These are phyloP conservation scores for Pogoniulus pusillus DNA, from an alignment of 2,797 vertebrate species.

Conservation along the genomic window DNA sequence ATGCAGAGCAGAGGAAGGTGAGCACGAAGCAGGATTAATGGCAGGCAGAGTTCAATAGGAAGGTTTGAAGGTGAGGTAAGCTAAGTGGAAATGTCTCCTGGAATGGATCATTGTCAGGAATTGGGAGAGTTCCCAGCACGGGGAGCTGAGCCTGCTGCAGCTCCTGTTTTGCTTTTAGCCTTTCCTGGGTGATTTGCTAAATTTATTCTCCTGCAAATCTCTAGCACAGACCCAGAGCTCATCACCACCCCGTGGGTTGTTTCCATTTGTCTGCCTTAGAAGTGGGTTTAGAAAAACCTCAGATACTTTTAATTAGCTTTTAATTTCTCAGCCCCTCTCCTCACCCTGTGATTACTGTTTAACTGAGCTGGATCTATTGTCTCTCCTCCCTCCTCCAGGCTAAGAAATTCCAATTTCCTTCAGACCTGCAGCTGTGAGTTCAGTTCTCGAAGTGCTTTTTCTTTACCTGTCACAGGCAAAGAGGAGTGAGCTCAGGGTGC, in stretches of 20 bases:
- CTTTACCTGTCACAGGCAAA: not conserved
- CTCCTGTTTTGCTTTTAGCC: not conserved
- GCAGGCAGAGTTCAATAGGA: slow-evolving; percentile 6
- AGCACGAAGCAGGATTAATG: not conserved
- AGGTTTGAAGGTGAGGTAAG: slow-evolving; percentile 5
- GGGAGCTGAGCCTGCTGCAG: not conserved
- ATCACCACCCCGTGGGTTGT: slow-evolving; percentile 47
- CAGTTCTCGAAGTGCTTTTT: not conserved
- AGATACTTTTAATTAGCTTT: slow-evolving; percentile 63
- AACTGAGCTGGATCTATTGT: not conserved
- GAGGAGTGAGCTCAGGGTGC: accelerated
- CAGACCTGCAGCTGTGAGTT: not conserved
- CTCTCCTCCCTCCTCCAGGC: not conserved
- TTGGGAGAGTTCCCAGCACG: not conserved
- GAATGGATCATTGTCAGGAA: slow-evolving; percentile 30
- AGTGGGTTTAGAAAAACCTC: slow-evolving; percentile 33
- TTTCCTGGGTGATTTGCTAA: slow-evolving; percentile 32
- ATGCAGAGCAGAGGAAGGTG: not conserved
- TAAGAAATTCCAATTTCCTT: not conserved
- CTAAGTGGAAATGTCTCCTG: slow-evolving; percentile 11
- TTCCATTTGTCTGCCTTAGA: slow-evolving; percentile 52
- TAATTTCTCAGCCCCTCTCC: slow-evolving; percentile 19
- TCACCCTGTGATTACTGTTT: slow-evolving; percentile 50
- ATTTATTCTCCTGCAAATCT: slow-evolving; percentile 40
- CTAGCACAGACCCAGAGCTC: slow-evolving; percentile 45